Percentiles rank a stretch among this genome's conserved stretches.
Conservation (phyloP, 2,113 vertebrate genomes). For the Neolamprologus sp. region DNA sequence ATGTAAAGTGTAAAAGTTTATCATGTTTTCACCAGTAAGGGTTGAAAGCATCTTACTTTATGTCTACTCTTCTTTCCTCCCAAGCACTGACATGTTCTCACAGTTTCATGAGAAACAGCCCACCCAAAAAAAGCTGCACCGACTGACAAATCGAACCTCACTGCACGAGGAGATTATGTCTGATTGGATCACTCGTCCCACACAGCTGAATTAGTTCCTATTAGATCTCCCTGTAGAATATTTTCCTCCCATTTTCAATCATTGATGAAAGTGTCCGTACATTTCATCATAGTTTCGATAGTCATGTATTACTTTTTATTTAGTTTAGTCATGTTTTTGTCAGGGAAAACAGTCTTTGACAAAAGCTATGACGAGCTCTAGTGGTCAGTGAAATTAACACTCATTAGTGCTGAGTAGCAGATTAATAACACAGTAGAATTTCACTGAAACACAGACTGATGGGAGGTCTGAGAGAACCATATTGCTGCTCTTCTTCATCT, state of each 20-base stretch:
- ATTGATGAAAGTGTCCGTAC: background rate
- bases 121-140: background rate
- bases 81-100: accelerated
- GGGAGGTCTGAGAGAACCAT: background rate
- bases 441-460: background rate
- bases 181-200: background rate
- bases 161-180: background rate
- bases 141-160: background rate
- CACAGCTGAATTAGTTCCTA: background rate
- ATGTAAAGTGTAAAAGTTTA: background rate
- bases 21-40: background rate
- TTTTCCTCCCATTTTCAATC: background rate
- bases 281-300: background rate
- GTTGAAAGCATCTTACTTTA: background rate
- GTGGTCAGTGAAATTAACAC: background rate
- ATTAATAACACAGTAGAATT: background rate
- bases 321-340: background rate
- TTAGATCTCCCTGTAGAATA: background rate
- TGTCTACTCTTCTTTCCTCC: background rate
- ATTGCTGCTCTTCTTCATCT: background rate
- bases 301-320: background rate
- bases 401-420: background rate
- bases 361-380: background rate
- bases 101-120: background rate
- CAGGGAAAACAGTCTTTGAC: background rate